phyloP scores from a whole-genome alignment of 2,113 vertebrate species.

The Syngnathus scovelli region DNA sequence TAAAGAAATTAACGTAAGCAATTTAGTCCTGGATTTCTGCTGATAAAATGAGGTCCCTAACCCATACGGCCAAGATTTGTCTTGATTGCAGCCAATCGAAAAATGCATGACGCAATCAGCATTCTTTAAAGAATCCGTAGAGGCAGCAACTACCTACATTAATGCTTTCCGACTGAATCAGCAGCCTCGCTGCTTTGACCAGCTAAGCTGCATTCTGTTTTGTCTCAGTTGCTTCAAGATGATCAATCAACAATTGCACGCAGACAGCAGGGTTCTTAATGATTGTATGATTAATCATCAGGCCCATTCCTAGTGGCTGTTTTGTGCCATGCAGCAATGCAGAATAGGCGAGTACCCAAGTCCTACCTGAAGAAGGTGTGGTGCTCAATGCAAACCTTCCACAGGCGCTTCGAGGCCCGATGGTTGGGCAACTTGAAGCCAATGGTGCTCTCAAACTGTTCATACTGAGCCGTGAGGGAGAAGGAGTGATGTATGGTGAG shows the following conservation, averaged over 20 bases:
- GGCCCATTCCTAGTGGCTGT: neutral
- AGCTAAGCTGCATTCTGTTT: neutral
- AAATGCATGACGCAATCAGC: neutral
- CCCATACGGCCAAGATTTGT: neutral
- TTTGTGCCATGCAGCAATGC: conserved; percentile 14
- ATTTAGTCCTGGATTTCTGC: neutral
- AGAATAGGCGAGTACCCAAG: neutral
- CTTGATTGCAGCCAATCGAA: neutral
- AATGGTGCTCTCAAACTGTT: conserved; percentile 99
- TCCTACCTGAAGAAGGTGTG: conserved; percentile 98
- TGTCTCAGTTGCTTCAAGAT: neutral
- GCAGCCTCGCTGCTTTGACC: neutral
- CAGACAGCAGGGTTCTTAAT: neutral
- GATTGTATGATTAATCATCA: neutral
- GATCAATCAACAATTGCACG: neutral
- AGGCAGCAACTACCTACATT: neutral
- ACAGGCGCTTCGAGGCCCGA: conserved; percentile 94
- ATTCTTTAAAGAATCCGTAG: neutral
- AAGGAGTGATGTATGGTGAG: conserved; percentile 19
- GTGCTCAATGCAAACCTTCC: conserved; percentile 99
- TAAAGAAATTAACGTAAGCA: neutral
- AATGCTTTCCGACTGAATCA: neutral
- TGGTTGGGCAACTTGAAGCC: conserved; percentile 99
- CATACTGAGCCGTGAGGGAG: conserved; percentile 73
- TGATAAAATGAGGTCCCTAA: neutral